Conservation (phyloP, 2,797 vertebrate species). For the Lacerta bilineata region DNA sequence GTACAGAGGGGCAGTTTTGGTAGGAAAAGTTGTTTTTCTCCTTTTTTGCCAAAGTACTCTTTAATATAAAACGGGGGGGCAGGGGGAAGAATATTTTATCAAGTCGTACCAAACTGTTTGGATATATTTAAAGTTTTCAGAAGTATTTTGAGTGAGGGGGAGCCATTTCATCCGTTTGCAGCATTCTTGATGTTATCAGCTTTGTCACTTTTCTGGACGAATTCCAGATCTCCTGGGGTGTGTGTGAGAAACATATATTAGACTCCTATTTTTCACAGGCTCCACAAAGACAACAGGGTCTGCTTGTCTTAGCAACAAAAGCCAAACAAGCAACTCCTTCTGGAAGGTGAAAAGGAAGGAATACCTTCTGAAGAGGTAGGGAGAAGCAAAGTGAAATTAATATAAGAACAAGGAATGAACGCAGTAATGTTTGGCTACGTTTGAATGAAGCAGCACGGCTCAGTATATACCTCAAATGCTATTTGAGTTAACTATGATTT, state of each 20-base stretch:
- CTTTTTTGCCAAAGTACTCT: slow-evolving; percentile 67
- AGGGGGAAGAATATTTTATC: slow-evolving; percentile 39
- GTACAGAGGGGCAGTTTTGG: slow-evolving; percentile 53
- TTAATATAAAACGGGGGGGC: slow-evolving; percentile 15
- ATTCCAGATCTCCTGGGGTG: slow-evolving; percentile 59
- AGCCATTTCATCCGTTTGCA: slow-evolving; percentile 52
- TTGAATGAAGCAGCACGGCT: slow-evolving; percentile 40
- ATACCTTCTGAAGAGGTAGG: neutral
- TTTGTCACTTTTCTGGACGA: slow-evolving; percentile 65
- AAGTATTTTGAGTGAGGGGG: slow-evolving; percentile 56
- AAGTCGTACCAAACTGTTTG: slow-evolving; percentile 13
- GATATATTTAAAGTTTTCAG: slow-evolving; percentile 46
- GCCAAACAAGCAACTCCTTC: slow-evolving; percentile 29
- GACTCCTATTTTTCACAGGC: slow-evolving; percentile 39
- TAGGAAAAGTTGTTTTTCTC: slow-evolving; percentile 50
- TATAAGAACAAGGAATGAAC: neutral
- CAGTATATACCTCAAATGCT: slow-evolving; percentile 26
- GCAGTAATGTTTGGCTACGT: slow-evolving; percentile 37
- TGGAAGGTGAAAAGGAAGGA: slow-evolving; percentile 40
- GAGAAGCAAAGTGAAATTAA: slow-evolving; percentile 15
- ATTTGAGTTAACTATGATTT: slow-evolving; percentile 31
- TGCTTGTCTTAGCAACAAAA: slow-evolving; percentile 44
- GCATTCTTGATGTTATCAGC: slow-evolving; percentile 65
- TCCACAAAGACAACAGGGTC: slow-evolving; percentile 45
- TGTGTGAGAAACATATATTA: slow-evolving; percentile 54